phyloP scores from a whole-genome alignment of 2,113 vertebrate species.

The Piaya cayana region DNA sequence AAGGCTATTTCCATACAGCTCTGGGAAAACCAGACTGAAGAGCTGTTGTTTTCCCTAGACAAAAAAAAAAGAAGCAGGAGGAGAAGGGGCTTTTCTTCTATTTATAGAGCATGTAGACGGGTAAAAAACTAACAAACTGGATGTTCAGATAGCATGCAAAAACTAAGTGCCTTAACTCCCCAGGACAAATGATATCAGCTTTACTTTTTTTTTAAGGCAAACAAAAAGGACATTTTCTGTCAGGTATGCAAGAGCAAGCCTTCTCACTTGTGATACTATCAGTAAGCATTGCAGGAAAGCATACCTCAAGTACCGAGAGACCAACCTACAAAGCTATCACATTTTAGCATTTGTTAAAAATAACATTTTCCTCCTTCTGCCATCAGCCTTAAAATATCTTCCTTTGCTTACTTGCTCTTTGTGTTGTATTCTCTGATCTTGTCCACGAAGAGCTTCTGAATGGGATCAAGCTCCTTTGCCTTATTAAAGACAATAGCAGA shows the following conservation, averaged over 20 bases:
- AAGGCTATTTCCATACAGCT: background rate
- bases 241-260: background rate
- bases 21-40: background rate
- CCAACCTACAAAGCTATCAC: background rate
- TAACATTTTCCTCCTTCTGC: background rate
- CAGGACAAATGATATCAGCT: background rate
- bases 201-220: background rate
- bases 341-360: background rate
- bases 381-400: background rate
- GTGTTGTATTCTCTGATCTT: slow-evolving; percentile 91
- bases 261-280: background rate
- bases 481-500: slow-evolving; percentile 87
- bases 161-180: background rate
- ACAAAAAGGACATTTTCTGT: background rate
- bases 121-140: background rate
- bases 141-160: fast-evolving
- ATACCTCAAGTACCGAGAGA: background rate
- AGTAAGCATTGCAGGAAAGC: background rate
- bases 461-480: slow-evolving; percentile 87
- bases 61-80: fast-evolving
- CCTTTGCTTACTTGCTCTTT: slow-evolving; percentile 89
- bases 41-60: background rate
- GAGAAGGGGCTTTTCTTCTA: too few species aligned
- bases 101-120: background rate
- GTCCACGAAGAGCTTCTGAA: slow-evolving; percentile 96